Evolutionary conservation across 2,888 invertebrate species (phyloP).

Genomic region (Merodon equestris): DNA sequence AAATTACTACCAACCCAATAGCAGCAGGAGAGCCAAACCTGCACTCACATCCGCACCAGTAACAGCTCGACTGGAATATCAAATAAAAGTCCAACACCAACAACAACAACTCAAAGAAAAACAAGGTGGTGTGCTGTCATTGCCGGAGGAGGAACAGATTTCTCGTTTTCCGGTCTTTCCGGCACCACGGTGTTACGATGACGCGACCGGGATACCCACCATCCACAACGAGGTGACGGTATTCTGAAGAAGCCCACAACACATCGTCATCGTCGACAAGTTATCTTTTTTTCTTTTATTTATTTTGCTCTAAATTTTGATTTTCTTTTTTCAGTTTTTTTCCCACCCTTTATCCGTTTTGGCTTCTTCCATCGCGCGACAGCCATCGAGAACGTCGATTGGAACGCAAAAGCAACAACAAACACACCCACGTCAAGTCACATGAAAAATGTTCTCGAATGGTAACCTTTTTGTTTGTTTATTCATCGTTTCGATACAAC

Average conservation of each 20-base stretch:
- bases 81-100: too few species aligned
- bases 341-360: background rate
- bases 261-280: conserved; percentile 7
- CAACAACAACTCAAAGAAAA: too few species aligned
- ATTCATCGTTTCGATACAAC: conserved; percentile 69
- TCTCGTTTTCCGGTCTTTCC: conserved; percentile 19
- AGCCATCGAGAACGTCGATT: conserved; percentile 10
- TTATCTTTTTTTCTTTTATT: background rate
- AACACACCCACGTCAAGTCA: conserved; percentile 33
- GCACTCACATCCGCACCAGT: background rate
- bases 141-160: conserved; percentile 31
- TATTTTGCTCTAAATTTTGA: background rate
- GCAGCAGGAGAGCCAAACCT: conserved; percentile 8
- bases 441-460: conserved; percentile 72
- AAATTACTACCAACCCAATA: conserved; percentile 49
- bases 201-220: conserved; percentile 59
- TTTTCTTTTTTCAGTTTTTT: too few species aligned
- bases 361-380: conserved; percentile 56
- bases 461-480: conserved; percentile 71
- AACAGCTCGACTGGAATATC: too few species aligned
- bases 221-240: conserved; percentile 65
- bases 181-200: conserved; percentile 53
- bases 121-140: conserved; percentile 31
- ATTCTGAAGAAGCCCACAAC: conserved; percentile 49
- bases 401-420: too few species aligned